Evolutionary conservation across 2,888 invertebrate genomes (phyloP), one percentile per base, ranked within the genome.

Genomic region (Cremastinae sp.): DNA sequence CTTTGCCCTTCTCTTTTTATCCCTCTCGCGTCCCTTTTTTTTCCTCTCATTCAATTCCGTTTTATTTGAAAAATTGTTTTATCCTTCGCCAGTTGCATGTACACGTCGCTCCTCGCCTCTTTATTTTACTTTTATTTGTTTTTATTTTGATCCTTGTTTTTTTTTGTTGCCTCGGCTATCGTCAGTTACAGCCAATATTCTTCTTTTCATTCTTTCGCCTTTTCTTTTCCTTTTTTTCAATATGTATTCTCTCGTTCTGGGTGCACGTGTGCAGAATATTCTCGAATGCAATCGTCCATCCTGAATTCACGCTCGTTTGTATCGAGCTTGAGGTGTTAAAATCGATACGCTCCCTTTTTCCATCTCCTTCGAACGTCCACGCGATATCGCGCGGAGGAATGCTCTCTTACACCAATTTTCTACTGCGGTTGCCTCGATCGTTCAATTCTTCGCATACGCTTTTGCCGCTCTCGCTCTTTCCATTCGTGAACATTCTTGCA

Each of bases 271-370:
- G 16, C 12, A 66, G 10, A 20, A 43, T 18, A 14, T n/a, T 20
- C 62, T 38, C 47, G 45, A 10, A 12, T 54, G 14, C 34, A 41
- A 64, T 71, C 36, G 54, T 38, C 54, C 47, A 56, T 28, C 22
- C 36, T 38, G 56, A 49, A 64, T 56, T 47, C 61, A 8, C 28
- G 28, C 14, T 18, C 45, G 56, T 53, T 14, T 54, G 45, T 9
- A 16, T 22, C 62, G 45, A 45, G 45, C 12, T 14, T 16, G 20
- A 56, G 14, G n/a, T 36, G 16, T 45, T 47, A 54, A 51, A 41
- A 34, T 36, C 49, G 10, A 53, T 38, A 18, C 18, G 43, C 22
- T 45, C 3, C 43, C 54, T 18, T 36, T 34, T 36, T 49, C 36
- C 62, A 47, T 47, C 28, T 4, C 22, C 10, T 51, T 53, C 28